phyloP scores from a whole-genome alignment of 2,888 invertebrate species.

The Orchesella flavescens region DNA sequence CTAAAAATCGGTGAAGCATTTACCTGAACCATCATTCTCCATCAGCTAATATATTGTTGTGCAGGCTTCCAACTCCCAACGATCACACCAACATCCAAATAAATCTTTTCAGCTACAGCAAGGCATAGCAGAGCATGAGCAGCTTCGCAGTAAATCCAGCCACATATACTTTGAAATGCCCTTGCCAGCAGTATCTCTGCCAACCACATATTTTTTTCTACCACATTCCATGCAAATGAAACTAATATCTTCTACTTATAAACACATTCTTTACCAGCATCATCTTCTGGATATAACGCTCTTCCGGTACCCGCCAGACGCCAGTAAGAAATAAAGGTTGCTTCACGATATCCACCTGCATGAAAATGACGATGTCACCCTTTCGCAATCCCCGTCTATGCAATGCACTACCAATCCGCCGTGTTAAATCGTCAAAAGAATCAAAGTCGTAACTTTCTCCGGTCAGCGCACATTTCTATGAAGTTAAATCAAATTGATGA shows the following conservation, averaged over 20 bases:
- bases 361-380: conserved; percentile 69
- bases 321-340: conserved; percentile 62
- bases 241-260: no score
- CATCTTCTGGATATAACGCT: conserved; percentile 67
- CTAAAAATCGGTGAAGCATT: background rate
- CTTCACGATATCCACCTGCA: conserved; percentile 66
- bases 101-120: conserved; percentile 59
- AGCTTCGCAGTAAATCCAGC: conserved; percentile 71
- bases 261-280: background rate
- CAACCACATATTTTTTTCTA: no score
- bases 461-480: conserved; percentile 56
- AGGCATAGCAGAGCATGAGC: conserved; percentile 64
- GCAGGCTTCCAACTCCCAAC: conserved; percentile 60
- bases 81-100: conserved; percentile 70
- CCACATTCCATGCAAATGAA: no score
- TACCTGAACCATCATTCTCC: conserved; percentile 69
- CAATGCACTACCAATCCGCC: conserved; percentile 55
- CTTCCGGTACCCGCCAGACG: conserved; percentile 68
- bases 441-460: conserved; percentile 56
- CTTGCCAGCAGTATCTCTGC: conserved; percentile 64
- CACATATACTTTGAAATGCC: conserved; percentile 63
- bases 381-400: conserved; percentile 63
- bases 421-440: conserved; percentile 31
- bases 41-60: conserved; percentile 65
- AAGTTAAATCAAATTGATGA: background rate